A percentile compares a stretch with the other conserved stretches of the same genome.
phyloP scores from a whole-genome alignment of 2,797 vertebrate species.

The Gadopsis marmoratus region DNA sequence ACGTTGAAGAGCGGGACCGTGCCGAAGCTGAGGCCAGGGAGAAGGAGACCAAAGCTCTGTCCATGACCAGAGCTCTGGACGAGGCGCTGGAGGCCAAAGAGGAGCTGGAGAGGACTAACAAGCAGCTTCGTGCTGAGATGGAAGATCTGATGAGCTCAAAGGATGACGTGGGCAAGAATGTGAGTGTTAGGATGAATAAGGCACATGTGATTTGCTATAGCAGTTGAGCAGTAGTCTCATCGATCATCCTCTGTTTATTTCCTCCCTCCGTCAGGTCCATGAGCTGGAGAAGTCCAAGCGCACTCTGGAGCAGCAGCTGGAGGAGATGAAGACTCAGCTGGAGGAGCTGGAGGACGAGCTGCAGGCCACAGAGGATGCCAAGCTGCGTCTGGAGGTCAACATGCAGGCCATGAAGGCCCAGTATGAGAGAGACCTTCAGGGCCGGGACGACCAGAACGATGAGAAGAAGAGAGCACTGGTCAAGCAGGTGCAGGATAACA shows the following conservation, averaged over 20 bases:
- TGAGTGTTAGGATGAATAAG: conserved; percentile 78
- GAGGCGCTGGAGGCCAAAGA: conserved; percentile 96
- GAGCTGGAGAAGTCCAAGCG: conserved; percentile 98
- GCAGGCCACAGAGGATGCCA: conserved; percentile 97
- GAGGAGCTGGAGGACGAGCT: conserved; percentile 98
- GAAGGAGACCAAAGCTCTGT: conserved; percentile 97
- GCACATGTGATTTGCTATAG: not conserved
- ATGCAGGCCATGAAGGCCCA: conserved; percentile 98
- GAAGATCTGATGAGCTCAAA: conserved; percentile 99
- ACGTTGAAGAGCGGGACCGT: conserved; percentile 94
- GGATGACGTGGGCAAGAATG: conserved; percentile 98
- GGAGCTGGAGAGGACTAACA: conserved; percentile 95
- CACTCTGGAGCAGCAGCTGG: conserved; percentile 94
- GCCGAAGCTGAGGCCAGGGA: conserved; percentile 97
- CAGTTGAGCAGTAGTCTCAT: not conserved
- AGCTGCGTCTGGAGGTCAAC: conserved; percentile 97
- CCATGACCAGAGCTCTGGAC: conserved; percentile 93
- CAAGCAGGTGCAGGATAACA: conserved; percentile 86
- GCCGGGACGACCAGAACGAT: conserved; percentile 95
- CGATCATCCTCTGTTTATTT: accelerated
- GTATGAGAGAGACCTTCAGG: conserved; percentile 95
- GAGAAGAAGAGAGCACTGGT: conserved; percentile 95
- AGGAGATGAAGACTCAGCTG: conserved; percentile 98
- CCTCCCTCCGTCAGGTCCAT: conserved; percentile 86
- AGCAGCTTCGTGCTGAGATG: conserved; percentile 95